Base-by-base conservation (phyloP, 2,113 vertebrate genomes). In the Cynoglossus semilaevis region DNA sequence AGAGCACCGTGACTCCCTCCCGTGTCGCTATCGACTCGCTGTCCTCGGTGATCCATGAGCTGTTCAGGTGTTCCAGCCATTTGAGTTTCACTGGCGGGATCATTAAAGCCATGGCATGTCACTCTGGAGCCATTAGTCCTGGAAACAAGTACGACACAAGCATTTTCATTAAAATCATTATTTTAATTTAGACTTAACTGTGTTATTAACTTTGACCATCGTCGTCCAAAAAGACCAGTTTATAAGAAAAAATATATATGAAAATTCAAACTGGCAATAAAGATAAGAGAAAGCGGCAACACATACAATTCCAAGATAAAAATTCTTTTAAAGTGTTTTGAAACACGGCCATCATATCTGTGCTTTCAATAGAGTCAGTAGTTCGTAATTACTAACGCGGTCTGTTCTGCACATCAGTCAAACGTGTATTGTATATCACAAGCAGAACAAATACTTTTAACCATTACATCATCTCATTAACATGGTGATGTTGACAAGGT, bases 61-160 rank as follows among this genome's bases (percentile, higher is more conserved):
- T 96, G 89, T 98, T 99, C 0, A 98, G 92, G 79, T 99, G 97
- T 88, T 99, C 97, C 46, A 99, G 92, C 97, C 97, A 99, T 87
- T 99, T 99, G 63, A 98, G 90, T 72, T 99, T 99, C 85, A 99
- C 96, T 36, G 94, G 95, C 58, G 97, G 97, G 70, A 99, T 95
- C 93, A 93, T 97, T 67, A 93, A 84, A 77, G 96, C 94, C 96
- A 98, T 98, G 80, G 70, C 90, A 86, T 70, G 83, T 95, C 89
- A 97, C 74, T 93, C 78, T 87, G 92, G 80, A 89, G 90, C 94
- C 95, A 98, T 96, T 78, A 87, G 92, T 86, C 88, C 94, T 95
- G 70, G 1, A 66, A 54, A 63, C 42, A 43, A 15, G 22, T 29
- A 29, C 2, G 6, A 29, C 22, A 29, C 22, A 29, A 29, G n/a